A percentile compares a stretch with the other conserved stretches of the same genome.
These are phyloP conservation scores for Neotoxoptera formosana DNA, from an alignment of 1,140 invertebrate genomes.

Conservation along the genomic window DNA sequence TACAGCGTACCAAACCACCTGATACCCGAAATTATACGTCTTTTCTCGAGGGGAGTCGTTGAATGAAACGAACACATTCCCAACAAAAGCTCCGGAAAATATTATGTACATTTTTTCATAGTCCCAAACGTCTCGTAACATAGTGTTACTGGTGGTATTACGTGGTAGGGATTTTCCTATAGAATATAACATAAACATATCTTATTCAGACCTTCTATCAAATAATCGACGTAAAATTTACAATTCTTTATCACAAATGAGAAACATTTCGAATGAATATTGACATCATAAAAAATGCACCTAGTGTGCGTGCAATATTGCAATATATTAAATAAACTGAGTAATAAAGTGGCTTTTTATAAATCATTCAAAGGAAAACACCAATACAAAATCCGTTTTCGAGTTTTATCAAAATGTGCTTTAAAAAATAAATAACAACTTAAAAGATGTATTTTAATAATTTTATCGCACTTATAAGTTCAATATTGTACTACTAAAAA, in stretches of 20 bases:
- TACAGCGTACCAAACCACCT: not conserved
- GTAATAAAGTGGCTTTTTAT: not conserved
- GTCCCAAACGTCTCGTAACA: constrained; percentile 43
- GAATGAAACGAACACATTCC: not conserved
- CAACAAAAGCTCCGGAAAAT: not conserved
- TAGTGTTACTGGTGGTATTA: not conserved
- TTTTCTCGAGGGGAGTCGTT: not conserved
- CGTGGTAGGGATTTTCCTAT: not conserved
- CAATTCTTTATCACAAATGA: not conserved
- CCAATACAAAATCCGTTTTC: not conserved
- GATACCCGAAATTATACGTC: constrained; percentile 13
- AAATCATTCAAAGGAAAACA: not conserved
- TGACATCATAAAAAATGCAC: not conserved
- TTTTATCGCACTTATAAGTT: not conserved
- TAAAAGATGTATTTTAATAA: not conserved
- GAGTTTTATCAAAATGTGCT: not conserved
- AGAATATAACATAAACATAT: not conserved
- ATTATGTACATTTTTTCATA: not conserved
- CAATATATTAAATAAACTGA: not conserved
- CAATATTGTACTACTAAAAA: no score
- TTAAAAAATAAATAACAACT: not conserved
- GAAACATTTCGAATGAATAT: not conserved
- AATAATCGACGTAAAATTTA: not conserved
- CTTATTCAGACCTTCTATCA: not conserved
- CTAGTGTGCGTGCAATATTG: not conserved